Evolutionary conservation across 2,888 invertebrate genomes (phyloP).

Genomic region (Sesia bembeciformis): DNA sequence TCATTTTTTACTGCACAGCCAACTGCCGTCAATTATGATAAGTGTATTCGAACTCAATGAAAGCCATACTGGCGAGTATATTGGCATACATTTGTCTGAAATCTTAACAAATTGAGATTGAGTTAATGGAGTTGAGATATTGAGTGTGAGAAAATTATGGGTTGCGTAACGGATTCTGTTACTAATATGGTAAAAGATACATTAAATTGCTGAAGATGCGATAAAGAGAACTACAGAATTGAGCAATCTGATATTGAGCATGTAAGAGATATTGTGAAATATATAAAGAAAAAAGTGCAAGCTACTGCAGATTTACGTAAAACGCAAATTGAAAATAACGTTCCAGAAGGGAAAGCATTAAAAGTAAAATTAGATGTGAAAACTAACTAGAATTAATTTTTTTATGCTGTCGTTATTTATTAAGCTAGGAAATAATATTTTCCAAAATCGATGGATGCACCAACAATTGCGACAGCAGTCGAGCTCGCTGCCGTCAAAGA

Average conservation of each 20-base stretch:
- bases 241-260: background rate
- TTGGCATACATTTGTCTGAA: background rate
- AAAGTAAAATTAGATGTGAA: background rate
- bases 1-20: too few relatives aligned
- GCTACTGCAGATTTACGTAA: background rate
- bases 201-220: background rate
- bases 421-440: too few relatives aligned
- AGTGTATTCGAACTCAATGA: background rate
- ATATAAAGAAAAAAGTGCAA: slow-evolving; percentile 1
- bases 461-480: too few relatives aligned
- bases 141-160: background rate
- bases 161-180: background rate
- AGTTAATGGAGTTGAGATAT: background rate
- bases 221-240: background rate
- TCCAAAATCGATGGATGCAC: too few relatives aligned
- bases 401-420: too few relatives aligned
- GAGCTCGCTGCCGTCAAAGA: too few relatives aligned
- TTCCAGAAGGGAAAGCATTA: background rate
- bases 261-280: slow-evolving; percentile 1
- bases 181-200: background rate
- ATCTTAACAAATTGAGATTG: background rate
- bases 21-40: background rate
- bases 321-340: background rate
- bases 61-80: background rate
- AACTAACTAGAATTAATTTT: background rate